These are phyloP conservation scores for Araneus ventricosus DNA, from an alignment of 1,140 invertebrate species.

Conservation along the genomic window DNA sequence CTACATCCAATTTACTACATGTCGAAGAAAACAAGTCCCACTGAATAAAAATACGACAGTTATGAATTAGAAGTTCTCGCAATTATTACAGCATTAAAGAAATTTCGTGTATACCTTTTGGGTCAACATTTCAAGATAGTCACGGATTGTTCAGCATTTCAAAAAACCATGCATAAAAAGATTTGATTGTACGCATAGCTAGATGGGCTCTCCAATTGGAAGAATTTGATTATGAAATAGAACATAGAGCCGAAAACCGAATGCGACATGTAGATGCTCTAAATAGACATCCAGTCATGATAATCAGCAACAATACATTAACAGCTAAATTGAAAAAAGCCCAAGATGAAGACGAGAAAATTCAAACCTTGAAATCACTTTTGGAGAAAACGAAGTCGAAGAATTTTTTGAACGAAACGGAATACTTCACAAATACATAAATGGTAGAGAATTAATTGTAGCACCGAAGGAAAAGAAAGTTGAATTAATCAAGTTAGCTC, in stretches of 20 bases:
- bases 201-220: slow-evolving; percentile 11
- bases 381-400: not conserved
- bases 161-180: slow-evolving; percentile 21
- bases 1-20: too few relatives aligned
- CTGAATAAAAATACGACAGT: slow-evolving; percentile 56
- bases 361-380: not conserved
- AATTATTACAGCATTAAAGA: slow-evolving; percentile 79
- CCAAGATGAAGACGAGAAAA: not conserved
- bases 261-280: not conserved
- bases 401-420: not conserved
- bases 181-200: not conserved
- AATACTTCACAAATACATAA: not conserved
- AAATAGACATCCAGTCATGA: not conserved
- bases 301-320: not conserved
- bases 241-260: not conserved
- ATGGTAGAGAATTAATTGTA: not conserved
- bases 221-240: slow-evolving; percentile 44
- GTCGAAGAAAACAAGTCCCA: too few relatives aligned
- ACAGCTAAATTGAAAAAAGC: not conserved
- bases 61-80: slow-evolving; percentile 78
- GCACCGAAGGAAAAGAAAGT: not conserved
- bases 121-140: slow-evolving; percentile 74
- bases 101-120: slow-evolving; percentile 81
- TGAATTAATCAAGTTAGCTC: not conserved
- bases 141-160: slow-evolving; percentile 25